Evolutionary conservation across 2,113 vertebrate genomes (phyloP).

Genomic region (Campylorhamphus procurvoides): DNA sequence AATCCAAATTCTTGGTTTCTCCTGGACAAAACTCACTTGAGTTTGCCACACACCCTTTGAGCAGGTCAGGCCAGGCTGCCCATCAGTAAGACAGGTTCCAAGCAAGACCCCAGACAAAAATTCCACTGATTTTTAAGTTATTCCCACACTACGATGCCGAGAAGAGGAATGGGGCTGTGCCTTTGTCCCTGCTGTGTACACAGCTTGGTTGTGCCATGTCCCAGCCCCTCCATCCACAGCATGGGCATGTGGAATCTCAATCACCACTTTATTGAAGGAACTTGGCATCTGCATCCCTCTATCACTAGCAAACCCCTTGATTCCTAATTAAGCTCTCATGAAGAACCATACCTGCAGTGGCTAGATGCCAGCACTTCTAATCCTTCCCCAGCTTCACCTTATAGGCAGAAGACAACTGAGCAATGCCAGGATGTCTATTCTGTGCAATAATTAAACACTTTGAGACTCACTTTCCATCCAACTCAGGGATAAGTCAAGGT

Average conservation of each 20-base stretch:
- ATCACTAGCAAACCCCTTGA: background rate
- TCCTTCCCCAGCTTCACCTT: background rate
- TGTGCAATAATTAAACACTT: background rate
- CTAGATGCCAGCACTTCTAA: background rate
- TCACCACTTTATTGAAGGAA: background rate
- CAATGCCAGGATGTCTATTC: background rate
- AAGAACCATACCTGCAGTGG: background rate
- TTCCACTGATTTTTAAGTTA: rapidly evolving
- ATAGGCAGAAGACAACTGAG: background rate
- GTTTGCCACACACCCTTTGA: background rate
- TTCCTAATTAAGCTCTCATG: background rate
- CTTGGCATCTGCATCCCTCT: background rate
- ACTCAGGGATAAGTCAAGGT: background rate
- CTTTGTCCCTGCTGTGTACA: background rate
- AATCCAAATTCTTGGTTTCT: rapidly evolving
- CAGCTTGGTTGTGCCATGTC: background rate
- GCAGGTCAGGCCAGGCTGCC: background rate
- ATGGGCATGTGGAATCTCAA: background rate
- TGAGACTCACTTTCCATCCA: background rate
- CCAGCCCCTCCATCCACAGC: background rate
- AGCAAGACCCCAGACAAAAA: background rate
- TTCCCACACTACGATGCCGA: background rate
- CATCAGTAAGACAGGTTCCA: rapidly evolving
- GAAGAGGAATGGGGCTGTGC: background rate
- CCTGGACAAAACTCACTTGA: background rate